phyloP scores from a whole-genome alignment of 2,888 invertebrate genomes.

The Drosophila greeni region DNA sequence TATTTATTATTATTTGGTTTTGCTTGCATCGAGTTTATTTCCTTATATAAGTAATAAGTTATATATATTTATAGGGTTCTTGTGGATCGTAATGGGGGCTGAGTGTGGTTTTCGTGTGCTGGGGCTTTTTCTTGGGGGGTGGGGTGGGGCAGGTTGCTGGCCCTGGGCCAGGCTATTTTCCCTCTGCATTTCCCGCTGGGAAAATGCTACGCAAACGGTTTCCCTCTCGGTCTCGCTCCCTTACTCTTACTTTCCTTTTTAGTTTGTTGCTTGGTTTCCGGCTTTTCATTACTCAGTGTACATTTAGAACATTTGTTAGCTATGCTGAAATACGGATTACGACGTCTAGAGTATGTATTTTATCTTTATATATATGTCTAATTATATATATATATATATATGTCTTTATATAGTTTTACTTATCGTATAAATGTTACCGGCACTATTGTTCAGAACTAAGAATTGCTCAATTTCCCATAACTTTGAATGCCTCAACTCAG shows the following conservation, averaged over 20 bases:
- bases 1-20: conserved; percentile 49
- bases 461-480: conserved; percentile 43
- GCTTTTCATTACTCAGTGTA: conserved; percentile 53
- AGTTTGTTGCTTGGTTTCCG: conserved; percentile 38
- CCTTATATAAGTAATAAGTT: conserved; percentile 73
- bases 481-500: conserved; percentile 28
- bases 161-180: conserved; percentile 26
- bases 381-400: conserved; percentile 36
- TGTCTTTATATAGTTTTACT: conserved; percentile 56
- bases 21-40: conserved; percentile 52
- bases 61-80: conserved; percentile 68
- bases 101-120: conserved; percentile 28
- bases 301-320: conserved; percentile 66
- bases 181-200: conserved; percentile 10
- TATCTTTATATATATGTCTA: conserved; percentile 49
- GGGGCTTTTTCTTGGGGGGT: background rate
- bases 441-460: conserved; percentile 79
- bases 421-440: conserved; percentile 77
- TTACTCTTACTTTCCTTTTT: conserved; percentile 18
- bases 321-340: conserved; percentile 66
- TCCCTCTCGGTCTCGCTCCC: conserved; percentile 21
- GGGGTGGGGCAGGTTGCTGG: background rate
- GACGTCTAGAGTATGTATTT: conserved; percentile 55
- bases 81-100: conserved; percentile 35
- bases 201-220: conserved; percentile 35